These are phyloP conservation scores for Podilymbus podiceps DNA, from an alignment of 2,113 vertebrate genomes.

Conservation along the genomic window DNA sequence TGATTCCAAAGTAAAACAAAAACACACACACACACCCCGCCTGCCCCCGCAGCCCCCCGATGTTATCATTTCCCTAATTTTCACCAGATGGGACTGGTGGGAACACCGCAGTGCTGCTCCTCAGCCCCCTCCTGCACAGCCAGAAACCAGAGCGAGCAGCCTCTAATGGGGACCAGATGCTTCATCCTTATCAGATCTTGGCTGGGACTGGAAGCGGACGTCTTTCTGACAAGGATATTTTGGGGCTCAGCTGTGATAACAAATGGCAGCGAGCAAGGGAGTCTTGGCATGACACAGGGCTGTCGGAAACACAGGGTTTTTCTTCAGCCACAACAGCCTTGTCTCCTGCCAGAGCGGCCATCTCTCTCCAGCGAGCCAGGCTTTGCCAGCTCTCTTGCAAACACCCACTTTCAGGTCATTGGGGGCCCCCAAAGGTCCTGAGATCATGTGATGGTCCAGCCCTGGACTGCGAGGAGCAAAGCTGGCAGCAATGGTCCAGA, in stretches of 20 bases:
- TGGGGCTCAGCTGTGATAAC: conserved; percentile 69
- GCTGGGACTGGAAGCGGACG: conserved; percentile 37
- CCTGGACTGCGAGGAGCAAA: not conserved
- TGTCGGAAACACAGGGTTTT: not conserved
- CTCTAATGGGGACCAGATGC: conserved; percentile 69
- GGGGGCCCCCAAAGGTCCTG: not conserved
- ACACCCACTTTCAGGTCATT: not conserved
- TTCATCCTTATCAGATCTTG: conserved; percentile 64
- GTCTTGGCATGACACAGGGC: conserved; percentile 11
- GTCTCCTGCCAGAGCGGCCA: not conserved
- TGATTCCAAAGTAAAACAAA: conserved; percentile 66
- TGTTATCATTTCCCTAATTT: conserved; percentile 62
- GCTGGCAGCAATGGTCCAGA: fast-evolving
- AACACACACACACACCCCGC: not conserved
- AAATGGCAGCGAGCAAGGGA: conserved; percentile 40
- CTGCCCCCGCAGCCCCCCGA: not conserved
- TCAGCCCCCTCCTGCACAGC: not conserved
- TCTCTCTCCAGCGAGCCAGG: not conserved
- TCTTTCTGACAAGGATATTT: conserved; percentile 64
- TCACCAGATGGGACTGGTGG: conserved; percentile 60
- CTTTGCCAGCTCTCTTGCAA: not conserved
- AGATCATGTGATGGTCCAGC: not conserved
- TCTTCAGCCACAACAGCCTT: conserved; percentile 8
- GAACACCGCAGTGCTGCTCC: not conserved
- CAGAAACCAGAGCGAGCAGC: conserved; percentile 14